Evolutionary conservation across 2,797 vertebrate genomes (phyloP).

Genomic region (Bradypus variegatus): DNA sequence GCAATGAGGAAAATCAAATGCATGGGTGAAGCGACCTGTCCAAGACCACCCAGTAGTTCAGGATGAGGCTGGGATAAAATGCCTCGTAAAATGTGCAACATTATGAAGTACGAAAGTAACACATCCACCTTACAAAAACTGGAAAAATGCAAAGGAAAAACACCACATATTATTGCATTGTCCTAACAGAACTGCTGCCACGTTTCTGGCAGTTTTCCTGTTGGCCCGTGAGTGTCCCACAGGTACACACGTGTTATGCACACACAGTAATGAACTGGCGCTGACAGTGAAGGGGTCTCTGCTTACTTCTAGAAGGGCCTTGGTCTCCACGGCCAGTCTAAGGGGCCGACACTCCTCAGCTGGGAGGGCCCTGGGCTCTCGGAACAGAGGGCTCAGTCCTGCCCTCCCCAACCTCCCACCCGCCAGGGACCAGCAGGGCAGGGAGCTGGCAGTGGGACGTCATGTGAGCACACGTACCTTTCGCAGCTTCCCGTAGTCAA

Average conservation of each 20-base stretch:
- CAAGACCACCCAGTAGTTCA: not conserved
- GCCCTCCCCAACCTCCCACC: accelerated
- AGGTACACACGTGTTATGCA: accelerated
- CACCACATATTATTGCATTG: accelerated
- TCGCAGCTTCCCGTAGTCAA: conserved; percentile 95
- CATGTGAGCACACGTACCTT: conserved; percentile 78
- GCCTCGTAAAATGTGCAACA: not conserved
- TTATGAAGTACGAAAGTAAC: not conserved
- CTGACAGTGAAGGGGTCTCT: not conserved
- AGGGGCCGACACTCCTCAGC: not conserved
- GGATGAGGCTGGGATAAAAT: not conserved
- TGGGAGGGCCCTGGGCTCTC: not conserved
- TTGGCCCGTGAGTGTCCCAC: not conserved
- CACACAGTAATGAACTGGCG: accelerated
- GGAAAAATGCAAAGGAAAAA: not conserved
- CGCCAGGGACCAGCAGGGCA: accelerated
- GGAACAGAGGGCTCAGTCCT: not conserved
- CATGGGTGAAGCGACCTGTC: not conserved
- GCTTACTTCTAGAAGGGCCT: not conserved
- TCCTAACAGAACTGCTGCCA: no score
- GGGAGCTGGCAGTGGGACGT: not conserved
- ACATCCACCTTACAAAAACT: not conserved
- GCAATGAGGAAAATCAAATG: not conserved
- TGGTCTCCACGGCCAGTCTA: not conserved
- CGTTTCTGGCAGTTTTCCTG: not conserved